Evolutionary conservation across 2,888 invertebrate genomes (phyloP).

Genomic region (Papilio gigon): DNA sequence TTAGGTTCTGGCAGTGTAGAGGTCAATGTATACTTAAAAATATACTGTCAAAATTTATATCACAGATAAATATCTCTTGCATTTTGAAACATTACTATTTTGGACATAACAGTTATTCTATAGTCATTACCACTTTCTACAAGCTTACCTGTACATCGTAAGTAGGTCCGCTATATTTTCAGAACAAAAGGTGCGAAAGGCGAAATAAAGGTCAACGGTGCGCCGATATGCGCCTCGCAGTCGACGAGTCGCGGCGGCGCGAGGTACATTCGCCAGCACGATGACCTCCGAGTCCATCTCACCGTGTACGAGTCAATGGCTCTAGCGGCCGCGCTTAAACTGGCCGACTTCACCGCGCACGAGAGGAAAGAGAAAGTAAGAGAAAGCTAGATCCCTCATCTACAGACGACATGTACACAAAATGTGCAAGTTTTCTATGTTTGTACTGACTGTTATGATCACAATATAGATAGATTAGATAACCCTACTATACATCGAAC

Average conservation of each 20-base stretch:
- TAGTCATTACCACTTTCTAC: not conserved
- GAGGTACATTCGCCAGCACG: conserved; percentile 93
- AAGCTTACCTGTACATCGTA: not conserved
- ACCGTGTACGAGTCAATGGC: conserved; percentile 92
- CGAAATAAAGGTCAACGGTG: conserved; percentile 87
- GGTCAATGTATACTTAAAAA: no score
- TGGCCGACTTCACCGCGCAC: conserved; percentile 86
- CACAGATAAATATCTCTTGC: no score
- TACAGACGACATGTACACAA: not conserved
- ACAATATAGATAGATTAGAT: not conserved
- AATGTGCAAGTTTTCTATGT: not conserved
- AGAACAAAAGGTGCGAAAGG: conserved; percentile 88
- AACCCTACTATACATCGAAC: no score
- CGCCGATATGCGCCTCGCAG: conserved; percentile 82
- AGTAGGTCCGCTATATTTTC: conserved; percentile 40
- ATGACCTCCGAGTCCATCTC: conserved; percentile 87
- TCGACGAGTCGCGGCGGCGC: conserved; percentile 87
- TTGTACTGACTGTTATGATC: not conserved
- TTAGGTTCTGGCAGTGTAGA: no score
- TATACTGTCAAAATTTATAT: no score
- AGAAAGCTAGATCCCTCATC: conserved; percentile 38
- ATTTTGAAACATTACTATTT: not conserved
- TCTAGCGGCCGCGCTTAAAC: conserved; percentile 90
- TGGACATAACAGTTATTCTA: not conserved
- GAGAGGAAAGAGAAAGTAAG: conserved; percentile 87